Conservation (phyloP, 2,113 vertebrate genomes). For the Eubucco bourcierii region DNA sequence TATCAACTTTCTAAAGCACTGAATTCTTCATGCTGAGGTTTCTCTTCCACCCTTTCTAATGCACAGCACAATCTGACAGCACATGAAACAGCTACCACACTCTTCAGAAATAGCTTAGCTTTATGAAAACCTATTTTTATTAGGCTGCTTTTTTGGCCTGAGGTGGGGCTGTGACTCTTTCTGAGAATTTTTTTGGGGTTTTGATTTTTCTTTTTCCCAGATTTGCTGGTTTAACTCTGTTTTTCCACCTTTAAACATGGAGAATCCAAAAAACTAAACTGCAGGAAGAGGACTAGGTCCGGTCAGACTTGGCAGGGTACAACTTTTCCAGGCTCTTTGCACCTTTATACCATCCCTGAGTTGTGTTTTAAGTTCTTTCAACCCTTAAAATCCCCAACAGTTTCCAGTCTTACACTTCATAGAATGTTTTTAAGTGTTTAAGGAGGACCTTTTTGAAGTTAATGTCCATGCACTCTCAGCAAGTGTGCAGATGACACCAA, state of each 20-base stretch:
- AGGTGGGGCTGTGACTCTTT: neutral
- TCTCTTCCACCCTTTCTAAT: neutral
- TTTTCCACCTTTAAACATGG: neutral
- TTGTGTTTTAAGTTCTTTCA: neutral
- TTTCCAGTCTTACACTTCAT: conserved; percentile 9
- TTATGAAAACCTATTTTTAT: conserved; percentile 15
- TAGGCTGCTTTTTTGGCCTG: neutral
- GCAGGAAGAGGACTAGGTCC: neutral
- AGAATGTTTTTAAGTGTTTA: neutral
- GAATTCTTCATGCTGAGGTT: neutral
- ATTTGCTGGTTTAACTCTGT: neutral
- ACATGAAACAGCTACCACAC: neutral
- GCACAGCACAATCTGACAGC: neutral
- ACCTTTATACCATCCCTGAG: neutral
- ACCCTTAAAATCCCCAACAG: neutral
- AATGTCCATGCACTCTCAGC: neutral
- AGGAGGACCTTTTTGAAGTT: neutral
- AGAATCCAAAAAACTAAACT: neutral
- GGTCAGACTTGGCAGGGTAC: neutral
- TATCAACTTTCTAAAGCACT: neutral
- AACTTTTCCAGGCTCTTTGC: neutral
- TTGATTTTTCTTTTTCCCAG: neutral
- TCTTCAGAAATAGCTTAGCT: neutral
- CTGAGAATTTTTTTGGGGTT: rapidly evolving
- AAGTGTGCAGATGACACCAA: too few species aligned